Percentiles rank a stretch among this genome's conserved stretches.
Evolutionary conservation across 2,113 vertebrate species (phyloP).

Genomic region (Eulemur macaco): DNA sequence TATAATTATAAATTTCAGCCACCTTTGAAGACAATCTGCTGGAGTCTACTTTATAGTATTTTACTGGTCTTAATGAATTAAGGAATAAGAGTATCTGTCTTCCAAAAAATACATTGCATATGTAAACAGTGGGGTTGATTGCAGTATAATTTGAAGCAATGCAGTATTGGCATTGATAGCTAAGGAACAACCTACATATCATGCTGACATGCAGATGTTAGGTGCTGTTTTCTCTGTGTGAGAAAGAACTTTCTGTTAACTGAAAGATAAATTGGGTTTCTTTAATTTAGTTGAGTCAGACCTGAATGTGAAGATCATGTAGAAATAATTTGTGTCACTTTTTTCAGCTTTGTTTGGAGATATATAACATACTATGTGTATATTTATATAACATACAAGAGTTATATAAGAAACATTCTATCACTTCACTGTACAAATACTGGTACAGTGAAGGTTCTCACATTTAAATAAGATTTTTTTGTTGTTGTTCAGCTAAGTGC

Average conservation of each 20-base stretch:
- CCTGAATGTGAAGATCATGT: background rate
- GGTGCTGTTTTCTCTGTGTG: background rate
- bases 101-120: background rate
- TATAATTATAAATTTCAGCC: background rate
- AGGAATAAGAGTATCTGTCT: background rate
- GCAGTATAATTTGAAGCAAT: background rate
- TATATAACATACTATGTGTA: background rate
- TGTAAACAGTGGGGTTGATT: background rate
- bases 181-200: background rate
- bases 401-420: background rate
- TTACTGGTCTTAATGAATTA: constrained; percentile 7
- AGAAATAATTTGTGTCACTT: constrained; percentile 20
- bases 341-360: background rate
- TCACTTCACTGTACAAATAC: background rate
- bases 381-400: background rate
- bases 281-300: constrained; percentile 6
- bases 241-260: background rate
- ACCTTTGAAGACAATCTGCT: background rate
- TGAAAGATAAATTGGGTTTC: background rate
- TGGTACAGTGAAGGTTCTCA: background rate
- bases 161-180: background rate
- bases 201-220: background rate
- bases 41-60: background rate
- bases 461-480: constrained; percentile 19
- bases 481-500: background rate